phyloP scores from a whole-genome alignment of 1,140 invertebrate genomes.

The Planococcus citri region DNA sequence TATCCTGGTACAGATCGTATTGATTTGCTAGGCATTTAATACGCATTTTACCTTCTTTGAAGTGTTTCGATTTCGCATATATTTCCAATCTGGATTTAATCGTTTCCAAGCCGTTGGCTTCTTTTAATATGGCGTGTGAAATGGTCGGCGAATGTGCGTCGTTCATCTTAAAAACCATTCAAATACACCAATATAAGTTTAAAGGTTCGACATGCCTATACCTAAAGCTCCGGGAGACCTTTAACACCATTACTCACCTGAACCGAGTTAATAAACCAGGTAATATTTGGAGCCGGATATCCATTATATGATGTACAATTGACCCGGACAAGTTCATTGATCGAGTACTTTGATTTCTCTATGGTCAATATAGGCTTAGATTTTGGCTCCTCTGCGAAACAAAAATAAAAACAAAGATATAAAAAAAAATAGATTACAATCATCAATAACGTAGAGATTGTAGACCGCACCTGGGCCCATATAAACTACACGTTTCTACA shows the following conservation, averaged over 20 bases:
- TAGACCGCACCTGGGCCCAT: no score
- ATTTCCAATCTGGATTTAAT: conserved; percentile 33
- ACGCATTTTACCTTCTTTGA: conserved; percentile 34
- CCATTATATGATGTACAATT: conserved; percentile 63
- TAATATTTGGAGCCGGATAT: conserved; percentile 67
- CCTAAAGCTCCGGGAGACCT: no score
- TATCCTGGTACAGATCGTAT: conserved; percentile 34
- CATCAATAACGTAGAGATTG: no score
- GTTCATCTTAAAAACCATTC: neutral
- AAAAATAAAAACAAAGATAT: neutral
- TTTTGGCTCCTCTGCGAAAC: conserved; percentile 26
- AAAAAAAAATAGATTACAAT: neutral
- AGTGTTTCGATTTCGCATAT: conserved; percentile 32
- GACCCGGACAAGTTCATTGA: conserved; percentile 53
- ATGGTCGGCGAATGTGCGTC: neutral
- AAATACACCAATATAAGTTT: no score
- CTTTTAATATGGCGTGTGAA: neutral
- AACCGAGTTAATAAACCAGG: conserved; percentile 67
- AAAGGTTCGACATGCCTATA: no score
- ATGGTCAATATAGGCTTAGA: conserved; percentile 22
- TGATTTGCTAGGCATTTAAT: conserved; percentile 37
- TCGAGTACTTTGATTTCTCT: conserved; percentile 48
- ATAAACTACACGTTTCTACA: no score
- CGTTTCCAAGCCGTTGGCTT: conserved; percentile 24
- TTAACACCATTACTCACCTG: conserved; percentile 39